These are phyloP conservation scores for Xenus cinereus DNA, from an alignment of 2,113 vertebrate species.

Conservation along the genomic window DNA sequence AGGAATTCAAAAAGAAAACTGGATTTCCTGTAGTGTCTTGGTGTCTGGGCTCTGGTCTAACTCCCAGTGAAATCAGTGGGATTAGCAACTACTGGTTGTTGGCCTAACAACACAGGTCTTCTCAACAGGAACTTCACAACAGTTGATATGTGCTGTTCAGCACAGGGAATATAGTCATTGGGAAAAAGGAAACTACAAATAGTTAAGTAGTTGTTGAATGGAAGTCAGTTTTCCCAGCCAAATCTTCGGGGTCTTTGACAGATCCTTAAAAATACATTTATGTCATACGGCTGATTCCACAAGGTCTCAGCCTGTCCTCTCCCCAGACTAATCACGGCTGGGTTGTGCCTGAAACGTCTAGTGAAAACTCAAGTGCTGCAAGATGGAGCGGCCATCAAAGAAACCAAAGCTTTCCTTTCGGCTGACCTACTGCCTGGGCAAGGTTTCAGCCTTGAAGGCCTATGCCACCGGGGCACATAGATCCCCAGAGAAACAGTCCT, in stretches of 20 bases:
- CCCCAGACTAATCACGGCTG: neutral
- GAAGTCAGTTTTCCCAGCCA: neutral
- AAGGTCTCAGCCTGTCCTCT: neutral
- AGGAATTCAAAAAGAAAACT: neutral
- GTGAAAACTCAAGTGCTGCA: fast-evolving
- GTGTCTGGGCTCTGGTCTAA: neutral
- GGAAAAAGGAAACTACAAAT: neutral
- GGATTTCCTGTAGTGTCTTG: neutral
- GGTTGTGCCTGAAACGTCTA: neutral
- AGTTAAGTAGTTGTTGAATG: neutral
- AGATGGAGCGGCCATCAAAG: neutral
- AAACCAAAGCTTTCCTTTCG: neutral
- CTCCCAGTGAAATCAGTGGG: neutral
- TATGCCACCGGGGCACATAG: fast-evolving
- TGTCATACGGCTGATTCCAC: neutral
- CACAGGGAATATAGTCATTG: fast-evolving
- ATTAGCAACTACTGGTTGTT: neutral
- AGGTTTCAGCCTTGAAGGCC: neutral
- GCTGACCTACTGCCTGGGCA: neutral
- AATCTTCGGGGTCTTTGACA: neutral
- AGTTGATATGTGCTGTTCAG: neutral
- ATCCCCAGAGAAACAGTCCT: neutral
- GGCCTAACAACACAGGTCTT: neutral
- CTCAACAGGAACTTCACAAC: neutral
- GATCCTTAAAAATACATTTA: neutral